Conservation (phyloP, 2,888 invertebrate genomes). For the Cheilosia grossa region DNA sequence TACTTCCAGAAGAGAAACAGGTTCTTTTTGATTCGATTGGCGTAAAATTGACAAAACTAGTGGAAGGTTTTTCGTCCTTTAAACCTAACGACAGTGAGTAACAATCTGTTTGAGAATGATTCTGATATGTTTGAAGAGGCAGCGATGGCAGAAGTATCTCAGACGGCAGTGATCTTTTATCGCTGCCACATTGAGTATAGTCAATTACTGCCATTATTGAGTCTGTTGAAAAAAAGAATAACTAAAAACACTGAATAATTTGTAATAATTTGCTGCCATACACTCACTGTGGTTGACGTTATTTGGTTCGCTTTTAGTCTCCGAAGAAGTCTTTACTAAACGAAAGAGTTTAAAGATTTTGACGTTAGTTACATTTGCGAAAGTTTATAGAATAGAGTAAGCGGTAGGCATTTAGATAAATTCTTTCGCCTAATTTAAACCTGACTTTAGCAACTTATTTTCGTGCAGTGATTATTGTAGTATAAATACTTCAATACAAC, state of each 20-base stretch:
- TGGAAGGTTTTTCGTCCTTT: background rate
- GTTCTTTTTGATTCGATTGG: slow-evolving; percentile 6
- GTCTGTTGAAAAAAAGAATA: background rate
- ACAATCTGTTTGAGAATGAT: no score
- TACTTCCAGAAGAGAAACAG: slow-evolving; percentile 36
- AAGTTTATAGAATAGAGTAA: background rate
- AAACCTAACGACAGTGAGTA: background rate
- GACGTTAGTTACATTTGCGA: background rate
- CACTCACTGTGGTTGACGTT: slow-evolving; percentile 30
- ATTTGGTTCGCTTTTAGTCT: slow-evolving; percentile 17
- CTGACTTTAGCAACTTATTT: no score
- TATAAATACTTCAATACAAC: no score
- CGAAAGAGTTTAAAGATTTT: slow-evolving; percentile 17
- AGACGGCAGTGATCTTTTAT: slow-evolving; percentile 22
- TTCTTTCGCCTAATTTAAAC: no score
- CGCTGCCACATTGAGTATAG: slow-evolving; percentile 50
- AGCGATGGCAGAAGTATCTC: background rate
- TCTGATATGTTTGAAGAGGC: no score
- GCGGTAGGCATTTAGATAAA: no score
- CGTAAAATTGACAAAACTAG: background rate
- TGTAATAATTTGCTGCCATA: background rate
- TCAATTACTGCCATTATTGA: slow-evolving; percentile 32
- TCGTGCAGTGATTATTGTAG: no score
- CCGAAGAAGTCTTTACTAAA: slow-evolving; percentile 80
- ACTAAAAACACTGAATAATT: no score